phyloP scores from a whole-genome alignment of 2,888 invertebrate genomes.

The Phoenoteleia sp. region DNA sequence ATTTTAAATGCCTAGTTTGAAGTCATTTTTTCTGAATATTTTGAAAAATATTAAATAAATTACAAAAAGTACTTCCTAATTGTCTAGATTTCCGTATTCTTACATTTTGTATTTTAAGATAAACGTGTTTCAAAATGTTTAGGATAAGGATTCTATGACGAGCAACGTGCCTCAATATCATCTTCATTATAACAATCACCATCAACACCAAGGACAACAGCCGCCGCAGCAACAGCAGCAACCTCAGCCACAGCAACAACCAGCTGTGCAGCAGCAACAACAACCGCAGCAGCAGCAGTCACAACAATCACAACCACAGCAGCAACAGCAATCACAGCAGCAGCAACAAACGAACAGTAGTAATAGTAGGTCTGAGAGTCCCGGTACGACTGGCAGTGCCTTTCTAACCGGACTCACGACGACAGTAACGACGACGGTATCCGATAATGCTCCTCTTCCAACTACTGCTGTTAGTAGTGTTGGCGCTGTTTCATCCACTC shows the following conservation, averaged over 20 bases:
- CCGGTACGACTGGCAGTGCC: conserved; percentile 76
- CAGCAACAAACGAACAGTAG: conserved; percentile 76
- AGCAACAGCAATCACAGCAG: conserved; percentile 1
- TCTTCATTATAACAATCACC: conserved; percentile 66
- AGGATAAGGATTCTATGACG: conserved; percentile 58
- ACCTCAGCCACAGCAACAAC: conserved; percentile 63
- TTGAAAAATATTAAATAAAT: no score
- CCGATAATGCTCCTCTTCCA: conserved; percentile 46
- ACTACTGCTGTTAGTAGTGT: conserved; percentile 61
- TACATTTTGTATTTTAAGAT: not conserved
- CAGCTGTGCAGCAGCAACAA: conserved; percentile 65
- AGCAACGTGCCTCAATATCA: conserved; percentile 71
- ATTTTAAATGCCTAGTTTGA: no score
- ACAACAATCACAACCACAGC: conserved; percentile 17
- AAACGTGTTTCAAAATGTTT: not conserved
- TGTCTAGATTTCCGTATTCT: no score
- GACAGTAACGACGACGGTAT: conserved; percentile 54
- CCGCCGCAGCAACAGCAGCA: conserved; percentile 44
- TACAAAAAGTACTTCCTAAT: no score
- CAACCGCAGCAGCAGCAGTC: conserved; percentile 69
- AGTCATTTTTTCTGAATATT: no score
- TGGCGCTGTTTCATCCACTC: conserved; percentile 65
- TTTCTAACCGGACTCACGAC: conserved; percentile 66
- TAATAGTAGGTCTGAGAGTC: conserved; percentile 84
- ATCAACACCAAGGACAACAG: conserved; percentile 53